Evolutionary conservation across 2,113 vertebrate species (phyloP).

Genomic region (Lathamus discolor): DNA sequence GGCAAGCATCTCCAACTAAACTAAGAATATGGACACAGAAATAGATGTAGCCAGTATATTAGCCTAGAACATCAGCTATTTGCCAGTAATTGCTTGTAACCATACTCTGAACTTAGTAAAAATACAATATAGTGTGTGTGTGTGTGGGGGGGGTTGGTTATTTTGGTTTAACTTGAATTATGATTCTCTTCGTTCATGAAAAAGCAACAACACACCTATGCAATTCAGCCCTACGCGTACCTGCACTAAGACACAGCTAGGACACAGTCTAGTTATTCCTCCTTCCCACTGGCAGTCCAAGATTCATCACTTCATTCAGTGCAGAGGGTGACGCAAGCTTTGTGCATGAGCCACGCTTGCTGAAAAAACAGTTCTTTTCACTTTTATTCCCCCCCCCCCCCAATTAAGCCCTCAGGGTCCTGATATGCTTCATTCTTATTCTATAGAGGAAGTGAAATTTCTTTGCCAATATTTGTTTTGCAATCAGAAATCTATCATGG

Average conservation of each 20-base stretch:
- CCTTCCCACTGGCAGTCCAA: not conserved
- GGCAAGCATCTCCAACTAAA: not conserved
- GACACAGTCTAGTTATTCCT: not conserved
- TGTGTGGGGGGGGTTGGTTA: not conserved
- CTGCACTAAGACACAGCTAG: not conserved
- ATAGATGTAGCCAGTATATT: not conserved
- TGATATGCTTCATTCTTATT: not conserved
- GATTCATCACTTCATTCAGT: not conserved
- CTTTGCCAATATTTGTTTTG: not conserved
- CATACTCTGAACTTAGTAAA: not conserved
- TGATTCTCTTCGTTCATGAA: not conserved
- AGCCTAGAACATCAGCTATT: not conserved
- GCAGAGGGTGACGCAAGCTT: not conserved
- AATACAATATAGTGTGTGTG: not conserved
- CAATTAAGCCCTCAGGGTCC: not conserved
- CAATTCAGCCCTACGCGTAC: not conserved
- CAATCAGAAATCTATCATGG: not conserved
- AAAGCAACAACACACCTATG: not conserved
- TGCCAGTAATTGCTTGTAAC: not conserved
- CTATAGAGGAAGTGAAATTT: not conserved
- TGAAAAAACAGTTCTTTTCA: not conserved
- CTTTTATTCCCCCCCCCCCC: rapidly evolving
- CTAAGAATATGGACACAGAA: not conserved
- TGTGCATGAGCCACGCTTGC: not conserved
- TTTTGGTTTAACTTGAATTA: not conserved